phyloP scores from a whole-genome alignment of 2,888 invertebrate genomes.

The Scrobipalpa costella region DNA sequence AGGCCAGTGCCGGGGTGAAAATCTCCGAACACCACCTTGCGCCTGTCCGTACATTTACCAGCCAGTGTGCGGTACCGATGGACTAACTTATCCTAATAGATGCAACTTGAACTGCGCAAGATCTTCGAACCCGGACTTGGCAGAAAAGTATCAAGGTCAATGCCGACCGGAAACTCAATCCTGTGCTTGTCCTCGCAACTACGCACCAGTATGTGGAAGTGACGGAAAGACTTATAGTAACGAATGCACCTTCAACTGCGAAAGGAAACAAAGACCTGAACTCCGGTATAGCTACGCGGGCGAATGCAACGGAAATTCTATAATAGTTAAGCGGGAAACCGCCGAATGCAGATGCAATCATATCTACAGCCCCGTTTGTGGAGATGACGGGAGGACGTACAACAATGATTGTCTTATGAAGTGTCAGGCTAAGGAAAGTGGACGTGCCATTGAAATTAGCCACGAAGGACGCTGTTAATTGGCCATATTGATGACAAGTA shows the following conservation, averaged over 20 bases:
- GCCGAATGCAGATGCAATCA: neutral
- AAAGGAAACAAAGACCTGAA: slow-evolving; percentile 27
- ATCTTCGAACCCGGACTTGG: slow-evolving; percentile 18
- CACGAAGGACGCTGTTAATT: neutral
- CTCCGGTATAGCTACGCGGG: slow-evolving; percentile 27
- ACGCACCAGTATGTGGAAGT: neutral
- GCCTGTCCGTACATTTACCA: neutral
- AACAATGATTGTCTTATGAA: slow-evolving; percentile 44
- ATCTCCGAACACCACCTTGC: neutral
- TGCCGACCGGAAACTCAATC: neutral
- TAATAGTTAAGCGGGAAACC: no score
- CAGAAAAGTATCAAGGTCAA: neutral
- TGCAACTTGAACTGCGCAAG: slow-evolving; percentile 13
- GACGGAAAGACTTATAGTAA: slow-evolving; percentile 2
- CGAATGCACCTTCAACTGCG: neutral
- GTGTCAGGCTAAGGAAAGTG: slow-evolving; percentile 32
- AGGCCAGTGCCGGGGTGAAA: neutral
- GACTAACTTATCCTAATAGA: neutral
- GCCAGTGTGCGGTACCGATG: slow-evolving; percentile 3
- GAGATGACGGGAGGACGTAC: slow-evolving; percentile 44
- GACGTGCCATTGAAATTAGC: neutral
- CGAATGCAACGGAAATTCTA: neutral
- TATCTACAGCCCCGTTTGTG: slow-evolving; percentile 37
- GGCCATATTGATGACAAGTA: neutral
- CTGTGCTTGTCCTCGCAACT: neutral